Evolutionary conservation across 2,113 vertebrate species (phyloP).

Genomic region (Tenebrosternarchus preto): DNA sequence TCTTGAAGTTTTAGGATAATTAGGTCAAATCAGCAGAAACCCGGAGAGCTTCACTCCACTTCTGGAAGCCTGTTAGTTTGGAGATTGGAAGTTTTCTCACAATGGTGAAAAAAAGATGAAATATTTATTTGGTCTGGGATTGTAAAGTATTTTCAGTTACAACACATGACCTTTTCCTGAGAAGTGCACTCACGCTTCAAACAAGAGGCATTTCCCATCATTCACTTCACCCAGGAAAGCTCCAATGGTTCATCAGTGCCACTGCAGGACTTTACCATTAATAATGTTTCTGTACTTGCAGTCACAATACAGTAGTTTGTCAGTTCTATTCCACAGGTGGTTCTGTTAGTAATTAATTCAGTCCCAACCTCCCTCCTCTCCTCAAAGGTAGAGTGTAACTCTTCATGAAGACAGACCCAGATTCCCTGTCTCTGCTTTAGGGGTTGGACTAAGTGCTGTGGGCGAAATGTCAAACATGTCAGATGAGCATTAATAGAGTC

Average conservation of each 20-base stretch:
- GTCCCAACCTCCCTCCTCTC: background rate
- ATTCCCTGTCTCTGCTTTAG: background rate
- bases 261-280: background rate
- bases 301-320: background rate
- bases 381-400: background rate
- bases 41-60: background rate
- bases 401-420: background rate
- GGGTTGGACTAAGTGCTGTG: constrained; percentile 31
- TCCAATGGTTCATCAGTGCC: background rate
- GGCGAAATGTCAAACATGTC: constrained; percentile 39
- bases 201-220: background rate
- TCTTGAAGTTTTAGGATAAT: background rate
- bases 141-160: too few relatives aligned
- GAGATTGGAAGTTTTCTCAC: background rate
- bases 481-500: constrained; percentile 50
- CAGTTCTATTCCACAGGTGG: background rate
- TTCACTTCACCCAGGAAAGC: background rate
- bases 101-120: background rate
- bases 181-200: background rate
- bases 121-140: constrained; percentile 5
- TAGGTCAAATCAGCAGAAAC: background rate
- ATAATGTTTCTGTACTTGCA: too few relatives aligned
- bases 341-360: background rate
- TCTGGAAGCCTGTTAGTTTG: background rate
- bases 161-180: background rate